These are phyloP conservation scores for Ophion ellenae DNA, from an alignment of 2,888 invertebrate genomes.

Conservation along the genomic window DNA sequence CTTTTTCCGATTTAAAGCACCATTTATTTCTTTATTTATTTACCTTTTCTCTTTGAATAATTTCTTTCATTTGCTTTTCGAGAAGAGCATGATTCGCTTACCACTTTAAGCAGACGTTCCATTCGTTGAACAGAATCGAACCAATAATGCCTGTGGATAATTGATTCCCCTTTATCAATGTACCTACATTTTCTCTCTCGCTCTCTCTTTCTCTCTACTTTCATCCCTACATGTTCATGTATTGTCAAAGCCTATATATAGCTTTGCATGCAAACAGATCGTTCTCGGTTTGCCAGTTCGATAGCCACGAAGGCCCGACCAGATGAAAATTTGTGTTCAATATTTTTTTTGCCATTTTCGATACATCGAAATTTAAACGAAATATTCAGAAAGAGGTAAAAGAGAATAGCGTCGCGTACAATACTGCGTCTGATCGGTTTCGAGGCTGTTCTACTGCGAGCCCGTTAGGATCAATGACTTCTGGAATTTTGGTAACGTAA, in stretches of 20 bases:
- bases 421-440: constrained; percentile 46
- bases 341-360: not conserved
- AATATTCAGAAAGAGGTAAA: constrained; percentile 7
- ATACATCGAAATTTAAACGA: not conserved
- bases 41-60: not conserved
- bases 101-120: constrained; percentile 9
- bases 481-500: constrained; percentile 40
- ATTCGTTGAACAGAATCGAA: constrained; percentile 13
- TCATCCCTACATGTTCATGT: constrained; percentile 17
- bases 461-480: constrained; percentile 59
- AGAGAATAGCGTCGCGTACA: constrained; percentile 19
- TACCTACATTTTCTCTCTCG: not conserved
- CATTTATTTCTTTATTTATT: not conserved
- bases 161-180: constrained; percentile 15
- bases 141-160: constrained; percentile 29
- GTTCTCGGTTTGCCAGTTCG: constrained; percentile 51
- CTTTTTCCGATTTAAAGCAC: not conserved
- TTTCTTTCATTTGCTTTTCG: constrained; percentile 14
- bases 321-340: not conserved
- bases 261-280: constrained; percentile 62
- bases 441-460: constrained; percentile 52
- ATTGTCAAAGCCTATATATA: constrained; percentile 36
- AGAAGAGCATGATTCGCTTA: constrained; percentile 37
- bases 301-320: constrained; percentile 35
- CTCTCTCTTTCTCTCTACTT: constrained; percentile 24